Percentiles rank a stretch among this genome's conserved stretches.
Evolutionary conservation across 2,113 vertebrate species (phyloP).

Genomic region (Galbula dea): DNA sequence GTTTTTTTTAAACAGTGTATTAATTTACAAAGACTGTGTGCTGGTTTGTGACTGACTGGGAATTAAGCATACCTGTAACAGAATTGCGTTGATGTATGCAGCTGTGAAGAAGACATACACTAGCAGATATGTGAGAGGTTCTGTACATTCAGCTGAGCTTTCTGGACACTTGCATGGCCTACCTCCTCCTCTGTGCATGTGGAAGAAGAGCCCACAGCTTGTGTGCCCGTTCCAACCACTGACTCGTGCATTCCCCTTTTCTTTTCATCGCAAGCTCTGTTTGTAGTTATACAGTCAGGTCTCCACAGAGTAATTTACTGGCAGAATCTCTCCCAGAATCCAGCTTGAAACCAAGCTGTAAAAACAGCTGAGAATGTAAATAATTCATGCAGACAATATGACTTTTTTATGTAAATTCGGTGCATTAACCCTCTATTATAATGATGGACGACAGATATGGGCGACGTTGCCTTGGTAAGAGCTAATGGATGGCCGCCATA

Average conservation of each 20-base stretch:
- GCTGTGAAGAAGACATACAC: background rate
- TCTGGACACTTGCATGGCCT: background rate
- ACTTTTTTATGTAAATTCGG: constrained; percentile 99
- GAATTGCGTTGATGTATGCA: background rate
- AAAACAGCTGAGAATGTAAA: constrained; percentile 99
- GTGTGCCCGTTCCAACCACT: background rate
- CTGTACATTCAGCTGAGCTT: too few species aligned
- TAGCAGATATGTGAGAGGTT: too few species aligned
- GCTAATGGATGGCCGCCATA: constrained; percentile 99
- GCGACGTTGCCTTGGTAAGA: constrained; percentile 99
- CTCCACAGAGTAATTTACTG: constrained; percentile 91
- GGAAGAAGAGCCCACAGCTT: background rate
- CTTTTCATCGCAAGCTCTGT: constrained; percentile 66
- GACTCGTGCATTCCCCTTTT: constrained; percentile 61
- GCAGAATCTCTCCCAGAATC: constrained; percentile 93
- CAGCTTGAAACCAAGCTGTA: constrained; percentile 91
- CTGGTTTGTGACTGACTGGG: background rate
- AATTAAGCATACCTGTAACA: background rate
- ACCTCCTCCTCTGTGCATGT: background rate
- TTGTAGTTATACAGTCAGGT: constrained; percentile 79
- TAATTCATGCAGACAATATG: constrained; percentile 99
- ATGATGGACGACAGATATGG: constrained; percentile 99
- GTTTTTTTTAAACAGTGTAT: background rate
- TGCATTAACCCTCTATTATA: constrained; percentile 99
- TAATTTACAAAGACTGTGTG: background rate